Percentiles rank a stretch among this genome's conserved stretches.
phyloP scores from a whole-genome alignment of 1,140 invertebrate species.

The Drosophila melanogaster region DNA sequence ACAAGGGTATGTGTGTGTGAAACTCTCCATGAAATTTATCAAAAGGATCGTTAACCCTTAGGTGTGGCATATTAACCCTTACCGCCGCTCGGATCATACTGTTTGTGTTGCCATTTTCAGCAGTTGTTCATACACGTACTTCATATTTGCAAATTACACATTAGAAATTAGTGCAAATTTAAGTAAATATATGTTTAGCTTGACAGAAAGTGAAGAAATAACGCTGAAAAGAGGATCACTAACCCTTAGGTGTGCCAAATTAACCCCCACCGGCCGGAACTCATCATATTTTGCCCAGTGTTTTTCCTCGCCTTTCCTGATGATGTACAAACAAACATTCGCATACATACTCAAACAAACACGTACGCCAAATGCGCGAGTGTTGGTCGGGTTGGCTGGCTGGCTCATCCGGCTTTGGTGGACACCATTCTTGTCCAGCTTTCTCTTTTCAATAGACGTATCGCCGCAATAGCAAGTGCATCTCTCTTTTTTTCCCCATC shows the following conservation, averaged over 20 bases:
- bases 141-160: constrained; percentile 10
- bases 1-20: neutral
- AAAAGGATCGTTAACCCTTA: constrained; percentile 33
- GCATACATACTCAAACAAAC: constrained; percentile 21
- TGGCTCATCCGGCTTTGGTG: constrained; percentile 51
- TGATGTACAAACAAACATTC: constrained; percentile 28
- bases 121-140: neutral
- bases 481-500: constrained; percentile 12
- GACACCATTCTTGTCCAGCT: constrained; percentile 44
- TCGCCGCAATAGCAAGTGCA: constrained; percentile 13
- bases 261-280: constrained; percentile 28
- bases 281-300: constrained; percentile 13
- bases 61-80: constrained; percentile 39
- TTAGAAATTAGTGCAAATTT: neutral
- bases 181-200: no score
- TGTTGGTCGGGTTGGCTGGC: constrained; percentile 20
- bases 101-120: neutral
- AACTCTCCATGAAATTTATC: constrained; percentile 6
- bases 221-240: constrained; percentile 8
- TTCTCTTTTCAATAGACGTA: constrained; percentile 31
- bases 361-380: constrained; percentile 3
- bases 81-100: neutral
- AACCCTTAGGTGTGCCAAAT: constrained; percentile 36
- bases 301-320: constrained; percentile 21
- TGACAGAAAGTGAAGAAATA: no score